Evolutionary conservation across 2,797 vertebrate genomes (phyloP).

Genomic region (Molossus alvarezi): DNA sequence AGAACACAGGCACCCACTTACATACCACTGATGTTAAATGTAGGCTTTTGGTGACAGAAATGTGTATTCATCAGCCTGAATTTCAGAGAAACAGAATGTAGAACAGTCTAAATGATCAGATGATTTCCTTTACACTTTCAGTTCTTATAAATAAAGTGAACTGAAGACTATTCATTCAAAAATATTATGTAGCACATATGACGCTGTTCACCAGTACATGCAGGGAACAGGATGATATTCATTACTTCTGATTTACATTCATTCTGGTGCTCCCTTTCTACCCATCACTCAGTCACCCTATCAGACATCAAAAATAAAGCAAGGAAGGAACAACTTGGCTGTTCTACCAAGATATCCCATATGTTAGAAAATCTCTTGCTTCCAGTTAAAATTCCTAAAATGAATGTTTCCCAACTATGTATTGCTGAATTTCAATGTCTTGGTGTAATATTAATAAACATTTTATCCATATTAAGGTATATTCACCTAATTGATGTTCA

Average conservation of each 20-base stretch:
- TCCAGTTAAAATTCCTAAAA: neutral
- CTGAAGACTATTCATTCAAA: neutral
- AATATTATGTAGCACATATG: neutral
- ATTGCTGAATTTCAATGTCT: neutral
- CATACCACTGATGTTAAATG: neutral
- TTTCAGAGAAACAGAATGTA: neutral
- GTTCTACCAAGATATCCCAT: neutral
- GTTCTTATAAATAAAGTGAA: neutral
- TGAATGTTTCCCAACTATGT: neutral
- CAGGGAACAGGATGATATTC: neutral
- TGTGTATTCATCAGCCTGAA: neutral
- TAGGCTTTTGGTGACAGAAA: neutral
- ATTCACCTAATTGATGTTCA: neutral
- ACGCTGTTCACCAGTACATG: neutral
- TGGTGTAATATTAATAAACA: neutral
- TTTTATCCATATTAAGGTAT: neutral
- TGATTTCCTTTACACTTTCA: neutral
- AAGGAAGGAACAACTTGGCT: neutral
- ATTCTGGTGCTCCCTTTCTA: fast-evolving
- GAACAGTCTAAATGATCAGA: neutral
- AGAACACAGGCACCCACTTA: neutral
- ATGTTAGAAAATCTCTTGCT: neutral
- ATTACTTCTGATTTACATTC: neutral
- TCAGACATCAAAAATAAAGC: neutral
- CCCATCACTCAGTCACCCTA: neutral